Percentiles rank a stretch among this genome's conserved stretches.
These are phyloP conservation scores for Tetragnatha versicolor DNA, from an alignment of 1,140 invertebrate genomes.

Conservation along the genomic window DNA sequence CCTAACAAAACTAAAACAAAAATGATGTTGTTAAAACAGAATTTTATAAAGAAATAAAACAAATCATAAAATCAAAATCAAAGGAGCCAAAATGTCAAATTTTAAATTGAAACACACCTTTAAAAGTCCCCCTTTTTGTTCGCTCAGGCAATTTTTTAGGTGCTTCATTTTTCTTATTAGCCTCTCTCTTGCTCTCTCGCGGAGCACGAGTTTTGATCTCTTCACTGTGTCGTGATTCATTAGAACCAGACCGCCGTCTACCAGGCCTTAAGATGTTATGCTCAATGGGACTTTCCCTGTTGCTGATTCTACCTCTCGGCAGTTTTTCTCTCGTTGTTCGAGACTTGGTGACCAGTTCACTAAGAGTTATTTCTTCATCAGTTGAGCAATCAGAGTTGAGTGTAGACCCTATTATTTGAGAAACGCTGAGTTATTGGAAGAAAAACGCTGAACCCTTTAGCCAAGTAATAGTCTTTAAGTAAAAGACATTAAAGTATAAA, in stretches of 20 bases:
- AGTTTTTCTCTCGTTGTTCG: conserved; percentile 30
- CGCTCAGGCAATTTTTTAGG: conserved; percentile 51
- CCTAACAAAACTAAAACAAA: too few species aligned
- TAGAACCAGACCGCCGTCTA: conserved; percentile 45
- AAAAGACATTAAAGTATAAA: too few species aligned
- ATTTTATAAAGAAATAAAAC: too few species aligned
- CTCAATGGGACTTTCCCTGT: conserved; percentile 43
- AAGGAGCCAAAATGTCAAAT: not conserved
- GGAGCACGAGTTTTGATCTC: conserved; percentile 38
- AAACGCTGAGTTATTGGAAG: conserved; percentile 26
- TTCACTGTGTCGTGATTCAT: conserved; percentile 41
- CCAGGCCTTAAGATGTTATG: conserved; percentile 18
- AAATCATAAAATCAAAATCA: too few species aligned
- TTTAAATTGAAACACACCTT: conserved; percentile 45
- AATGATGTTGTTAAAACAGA: too few species aligned
- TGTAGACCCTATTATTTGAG: conserved; percentile 39
- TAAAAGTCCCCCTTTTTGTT: conserved; percentile 51
- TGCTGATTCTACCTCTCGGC: conserved; percentile 27
- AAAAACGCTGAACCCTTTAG: not conserved
- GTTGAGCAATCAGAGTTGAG: conserved; percentile 55
- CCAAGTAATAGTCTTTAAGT: too few species aligned
- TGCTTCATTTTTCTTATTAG: conserved; percentile 39
- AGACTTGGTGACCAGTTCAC: conserved; percentile 57
- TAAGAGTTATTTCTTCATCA: conserved; percentile 57
- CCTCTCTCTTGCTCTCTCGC: conserved; percentile 28